phyloP scores from a whole-genome alignment of 2,888 invertebrate genomes.

The Epinotia brunnichana region DNA sequence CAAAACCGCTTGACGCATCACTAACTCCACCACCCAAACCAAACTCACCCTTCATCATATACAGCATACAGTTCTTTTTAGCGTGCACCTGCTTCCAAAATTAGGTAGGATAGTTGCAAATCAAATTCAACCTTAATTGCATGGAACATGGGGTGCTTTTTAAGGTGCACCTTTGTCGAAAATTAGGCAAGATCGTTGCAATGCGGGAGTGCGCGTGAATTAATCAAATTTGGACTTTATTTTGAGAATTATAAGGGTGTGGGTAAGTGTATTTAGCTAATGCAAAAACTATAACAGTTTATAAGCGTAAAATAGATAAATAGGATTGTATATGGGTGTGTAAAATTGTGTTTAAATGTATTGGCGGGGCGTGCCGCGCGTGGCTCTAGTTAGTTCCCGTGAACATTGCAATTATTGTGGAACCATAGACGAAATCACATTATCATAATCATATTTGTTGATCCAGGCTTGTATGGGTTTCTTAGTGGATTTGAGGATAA shows the following conservation, averaged over 20 bases:
- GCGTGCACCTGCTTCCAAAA: background rate
- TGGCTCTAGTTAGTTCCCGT: slow-evolving; percentile 77
- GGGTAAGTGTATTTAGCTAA: background rate
- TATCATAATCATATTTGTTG: slow-evolving; percentile 8
- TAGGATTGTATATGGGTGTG: slow-evolving; percentile 68
- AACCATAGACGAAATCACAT: slow-evolving; percentile 13
- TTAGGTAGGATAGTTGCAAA: background rate
- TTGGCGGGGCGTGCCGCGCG: slow-evolving; percentile 75
- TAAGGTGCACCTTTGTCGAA: slow-evolving; percentile 3
- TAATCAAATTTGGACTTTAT: background rate
- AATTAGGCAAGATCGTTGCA: slow-evolving; percentile 45
- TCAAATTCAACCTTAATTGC: slow-evolving; percentile 28
- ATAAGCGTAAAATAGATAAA: slow-evolving; percentile 75
- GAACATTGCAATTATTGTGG: slow-evolving; percentile 60
- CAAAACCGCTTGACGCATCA: slow-evolving; percentile 54
- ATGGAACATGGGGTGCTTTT: slow-evolving; percentile 30
- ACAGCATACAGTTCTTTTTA: background rate
- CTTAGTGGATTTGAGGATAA: background rate
- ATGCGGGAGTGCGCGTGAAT: background rate
- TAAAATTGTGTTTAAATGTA: slow-evolving; percentile 65
- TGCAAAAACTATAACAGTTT: slow-evolving; percentile 50
- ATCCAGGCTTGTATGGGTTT: background rate
- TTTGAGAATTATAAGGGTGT: background rate
- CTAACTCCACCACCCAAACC: slow-evolving; percentile 20
- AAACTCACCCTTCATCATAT: slow-evolving; percentile 17